A percentile compares a stretch with the other conserved stretches of the same genome.
Evolutionary conservation across 2,888 invertebrate genomes (phyloP).

Genomic region (Stenchaetothrips biformis): DNA sequence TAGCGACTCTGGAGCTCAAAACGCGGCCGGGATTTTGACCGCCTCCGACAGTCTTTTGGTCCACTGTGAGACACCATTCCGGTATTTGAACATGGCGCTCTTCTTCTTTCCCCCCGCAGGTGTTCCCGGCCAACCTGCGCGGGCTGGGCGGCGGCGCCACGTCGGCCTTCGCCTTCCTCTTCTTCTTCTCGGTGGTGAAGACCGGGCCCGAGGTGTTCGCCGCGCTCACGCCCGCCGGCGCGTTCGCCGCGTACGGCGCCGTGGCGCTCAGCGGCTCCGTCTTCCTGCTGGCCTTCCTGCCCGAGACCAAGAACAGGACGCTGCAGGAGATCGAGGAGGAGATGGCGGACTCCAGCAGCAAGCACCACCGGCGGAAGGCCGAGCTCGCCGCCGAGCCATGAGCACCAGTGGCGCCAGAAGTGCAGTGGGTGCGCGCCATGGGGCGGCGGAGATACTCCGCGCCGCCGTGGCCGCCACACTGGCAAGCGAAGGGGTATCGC

Average conservation of each 20-base stretch:
- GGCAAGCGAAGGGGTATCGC: not conserved
- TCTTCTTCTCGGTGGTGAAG: slow-evolving; percentile 64
- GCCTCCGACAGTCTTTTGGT: not conserved
- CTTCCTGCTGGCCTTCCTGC: slow-evolving; percentile 56
- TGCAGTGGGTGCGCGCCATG: not conserved
- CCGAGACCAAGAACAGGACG: slow-evolving; percentile 65
- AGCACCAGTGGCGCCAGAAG: not conserved
- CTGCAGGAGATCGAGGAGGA: slow-evolving; percentile 60
- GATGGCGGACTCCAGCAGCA: not conserved
- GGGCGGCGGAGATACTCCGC: not conserved
- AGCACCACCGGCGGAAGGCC: not conserved
- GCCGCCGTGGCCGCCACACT: not conserved
- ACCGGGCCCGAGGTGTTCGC: slow-evolving; percentile 58
- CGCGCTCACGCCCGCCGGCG: slow-evolving; percentile 54
- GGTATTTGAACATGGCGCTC: not conserved
- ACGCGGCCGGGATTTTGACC: too few relatives aligned
- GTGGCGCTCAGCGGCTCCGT: slow-evolving; percentile 56
- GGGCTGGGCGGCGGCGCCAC: slow-evolving; percentile 64
- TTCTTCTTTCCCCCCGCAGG: slow-evolving; percentile 31
- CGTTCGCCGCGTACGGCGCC: slow-evolving; percentile 59
- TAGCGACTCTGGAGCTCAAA: too few relatives aligned
- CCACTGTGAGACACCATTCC: not conserved
- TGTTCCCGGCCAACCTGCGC: slow-evolving; percentile 56
- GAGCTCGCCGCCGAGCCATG: not conserved
- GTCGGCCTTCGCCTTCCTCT: slow-evolving; percentile 58